Percentiles rank a stretch among this genome's conserved stretches.
Conservation (phyloP, 2,113 vertebrate species). For the Lipophrys pholis region DNA sequence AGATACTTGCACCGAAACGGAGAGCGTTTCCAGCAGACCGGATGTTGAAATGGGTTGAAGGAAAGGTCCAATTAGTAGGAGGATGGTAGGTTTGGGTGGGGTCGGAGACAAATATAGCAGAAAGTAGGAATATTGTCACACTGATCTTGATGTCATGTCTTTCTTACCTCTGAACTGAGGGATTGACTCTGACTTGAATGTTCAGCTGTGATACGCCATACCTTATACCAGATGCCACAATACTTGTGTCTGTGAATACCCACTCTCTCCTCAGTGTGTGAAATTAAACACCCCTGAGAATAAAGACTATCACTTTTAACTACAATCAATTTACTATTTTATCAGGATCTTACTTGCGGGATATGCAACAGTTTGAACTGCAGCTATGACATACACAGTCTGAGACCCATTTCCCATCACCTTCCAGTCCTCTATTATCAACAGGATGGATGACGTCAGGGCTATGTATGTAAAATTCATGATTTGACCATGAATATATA, state of each 20-base stretch:
- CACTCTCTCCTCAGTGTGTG: neutral
- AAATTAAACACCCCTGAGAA: conserved; percentile 24
- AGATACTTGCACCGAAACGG: conserved; percentile 20
- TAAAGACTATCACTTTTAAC: conserved; percentile 30
- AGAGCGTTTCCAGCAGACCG: conserved; percentile 31
- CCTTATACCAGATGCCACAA: conserved; percentile 44
- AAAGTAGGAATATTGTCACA: too few species aligned
- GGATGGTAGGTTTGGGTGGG: neutral
- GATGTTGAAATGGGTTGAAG: conserved; percentile 1
- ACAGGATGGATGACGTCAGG: conserved; percentile 39
- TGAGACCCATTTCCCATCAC: conserved; percentile 13
- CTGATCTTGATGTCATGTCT: neutral
- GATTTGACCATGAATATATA: conserved; percentile 34
- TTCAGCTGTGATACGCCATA: conserved; percentile 29
- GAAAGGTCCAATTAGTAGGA: conserved; percentile 34
- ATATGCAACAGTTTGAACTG: conserved; percentile 11
- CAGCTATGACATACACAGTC: neutral
- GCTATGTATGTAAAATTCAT: conserved; percentile 57
- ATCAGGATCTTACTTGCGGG: conserved; percentile 3
- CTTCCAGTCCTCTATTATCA: conserved; percentile 43
- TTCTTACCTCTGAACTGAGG: neutral
- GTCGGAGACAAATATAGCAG: too few species aligned
- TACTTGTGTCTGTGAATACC: conserved; percentile 37
- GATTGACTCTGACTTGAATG: conserved; percentile 44
- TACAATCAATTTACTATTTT: conserved; percentile 39